Conservation (phyloP, 2,113 vertebrate genomes). For the Chinchilla lanigera region DNA sequence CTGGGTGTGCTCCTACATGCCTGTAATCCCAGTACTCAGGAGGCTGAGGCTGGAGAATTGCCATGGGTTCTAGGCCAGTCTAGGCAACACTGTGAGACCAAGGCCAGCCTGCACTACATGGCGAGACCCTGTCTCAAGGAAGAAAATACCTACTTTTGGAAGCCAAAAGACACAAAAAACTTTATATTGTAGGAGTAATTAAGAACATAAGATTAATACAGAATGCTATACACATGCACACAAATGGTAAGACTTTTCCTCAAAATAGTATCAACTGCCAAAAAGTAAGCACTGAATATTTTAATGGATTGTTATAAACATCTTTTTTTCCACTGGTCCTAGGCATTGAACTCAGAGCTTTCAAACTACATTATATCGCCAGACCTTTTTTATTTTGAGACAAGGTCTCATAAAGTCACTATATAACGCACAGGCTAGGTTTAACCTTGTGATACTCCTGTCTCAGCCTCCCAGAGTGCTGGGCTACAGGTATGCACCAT, state of each 20-base stretch:
- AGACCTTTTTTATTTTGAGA: not conserved
- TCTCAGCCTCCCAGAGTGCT: not conserved
- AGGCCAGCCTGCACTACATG: not conserved
- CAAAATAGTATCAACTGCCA: slow-evolving; percentile 18
- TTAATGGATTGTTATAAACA: slow-evolving; percentile 12
- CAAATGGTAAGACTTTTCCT: not conserved
- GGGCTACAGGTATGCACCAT: not conserved
- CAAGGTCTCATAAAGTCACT: not conserved
- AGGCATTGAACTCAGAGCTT: not conserved
- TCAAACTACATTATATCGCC: not conserved
- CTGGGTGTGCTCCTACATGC: not conserved
- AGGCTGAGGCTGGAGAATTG: not conserved
- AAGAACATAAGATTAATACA: slow-evolving; percentile 25
- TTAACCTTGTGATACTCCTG: not conserved
- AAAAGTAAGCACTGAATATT: slow-evolving; percentile 36
- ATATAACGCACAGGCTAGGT: not conserved
- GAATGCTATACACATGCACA: not conserved
- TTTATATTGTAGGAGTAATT: not conserved
- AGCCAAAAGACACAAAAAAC: slow-evolving; percentile 32
- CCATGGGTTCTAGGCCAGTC: not conserved
- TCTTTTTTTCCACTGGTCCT: not conserved
- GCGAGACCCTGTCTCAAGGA: not conserved
- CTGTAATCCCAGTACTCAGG: not conserved
- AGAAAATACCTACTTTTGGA: slow-evolving; percentile 41
- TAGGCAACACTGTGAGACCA: not conserved